Evolutionary conservation across 2,797 vertebrate genomes (phyloP).

Genomic region (Acipenser oxyrinchus): DNA sequence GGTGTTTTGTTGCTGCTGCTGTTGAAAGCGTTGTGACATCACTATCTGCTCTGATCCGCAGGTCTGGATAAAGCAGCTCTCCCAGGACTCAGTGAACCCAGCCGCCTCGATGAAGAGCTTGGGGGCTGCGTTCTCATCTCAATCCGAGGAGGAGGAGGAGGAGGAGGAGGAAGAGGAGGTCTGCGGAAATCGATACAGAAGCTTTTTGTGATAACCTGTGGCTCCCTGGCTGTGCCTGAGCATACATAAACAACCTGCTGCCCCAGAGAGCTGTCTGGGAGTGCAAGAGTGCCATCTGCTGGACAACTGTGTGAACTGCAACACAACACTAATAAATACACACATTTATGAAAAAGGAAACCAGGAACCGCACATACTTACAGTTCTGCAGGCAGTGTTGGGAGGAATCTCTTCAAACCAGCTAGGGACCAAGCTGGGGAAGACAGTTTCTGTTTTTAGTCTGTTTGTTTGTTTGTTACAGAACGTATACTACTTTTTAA

Average conservation of each 20-base stretch:
- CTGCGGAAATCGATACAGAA: background rate
- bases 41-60: background rate
- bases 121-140: background rate
- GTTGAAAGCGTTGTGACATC: background rate
- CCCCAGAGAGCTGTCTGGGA: background rate
- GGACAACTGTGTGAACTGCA: background rate
- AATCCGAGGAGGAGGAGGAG: background rate
- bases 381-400: background rate
- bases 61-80: background rate
- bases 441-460: background rate
- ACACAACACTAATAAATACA: background rate
- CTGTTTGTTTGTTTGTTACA: background rate
- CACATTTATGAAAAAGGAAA: background rate
- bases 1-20: too few species aligned
- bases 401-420: background rate
- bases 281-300: constrained; percentile 1
- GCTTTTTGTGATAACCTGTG: constrained; percentile 4
- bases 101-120: background rate
- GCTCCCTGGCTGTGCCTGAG: background rate
- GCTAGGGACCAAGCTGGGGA: constrained; percentile 1
- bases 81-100: background rate
- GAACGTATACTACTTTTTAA: background rate
- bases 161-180: background rate
- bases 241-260: background rate
- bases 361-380: background rate